Evolutionary conservation across 2,113 vertebrate genomes (phyloP).

Genomic region (Syngnathoides biaculeatus): DNA sequence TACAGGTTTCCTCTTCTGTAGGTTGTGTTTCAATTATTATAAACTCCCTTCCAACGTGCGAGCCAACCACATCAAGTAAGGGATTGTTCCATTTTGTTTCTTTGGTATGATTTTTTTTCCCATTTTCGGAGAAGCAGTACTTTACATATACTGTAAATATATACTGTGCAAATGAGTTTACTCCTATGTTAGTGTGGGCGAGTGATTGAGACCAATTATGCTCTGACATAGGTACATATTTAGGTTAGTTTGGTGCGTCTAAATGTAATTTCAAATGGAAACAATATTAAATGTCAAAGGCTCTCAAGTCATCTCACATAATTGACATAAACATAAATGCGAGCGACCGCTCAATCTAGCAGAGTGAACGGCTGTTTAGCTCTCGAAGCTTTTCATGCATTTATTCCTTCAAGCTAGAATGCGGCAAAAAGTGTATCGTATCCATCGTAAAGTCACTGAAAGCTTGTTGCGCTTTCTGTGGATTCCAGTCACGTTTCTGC

Average conservation of each 20-base stretch:
- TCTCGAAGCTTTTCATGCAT: background rate
- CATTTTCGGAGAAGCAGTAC: too few species aligned
- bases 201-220: too few species aligned
- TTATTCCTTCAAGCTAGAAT: background rate
- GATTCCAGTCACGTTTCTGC: background rate
- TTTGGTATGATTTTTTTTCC: too few species aligned
- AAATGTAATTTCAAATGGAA: background rate
- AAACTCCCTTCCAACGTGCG: too few species aligned
- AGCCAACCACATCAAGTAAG: too few species aligned
- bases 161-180: too few species aligned
- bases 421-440: background rate
- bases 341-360: slow-evolving; percentile 1
- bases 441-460: background rate
- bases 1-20: slow-evolving; percentile 9
- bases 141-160: too few species aligned
- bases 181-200: too few species aligned
- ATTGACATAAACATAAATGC: background rate
- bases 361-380: slow-evolving; percentile 29
- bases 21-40: slow-evolving; percentile 31
- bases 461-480: background rate
- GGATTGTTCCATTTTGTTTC: background rate
- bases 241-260: background rate
- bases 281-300: background rate
- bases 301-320: background rate
- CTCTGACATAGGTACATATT: too few species aligned